phyloP scores from a whole-genome alignment of 2,888 invertebrate species.

The Leptopilina myrica region DNA sequence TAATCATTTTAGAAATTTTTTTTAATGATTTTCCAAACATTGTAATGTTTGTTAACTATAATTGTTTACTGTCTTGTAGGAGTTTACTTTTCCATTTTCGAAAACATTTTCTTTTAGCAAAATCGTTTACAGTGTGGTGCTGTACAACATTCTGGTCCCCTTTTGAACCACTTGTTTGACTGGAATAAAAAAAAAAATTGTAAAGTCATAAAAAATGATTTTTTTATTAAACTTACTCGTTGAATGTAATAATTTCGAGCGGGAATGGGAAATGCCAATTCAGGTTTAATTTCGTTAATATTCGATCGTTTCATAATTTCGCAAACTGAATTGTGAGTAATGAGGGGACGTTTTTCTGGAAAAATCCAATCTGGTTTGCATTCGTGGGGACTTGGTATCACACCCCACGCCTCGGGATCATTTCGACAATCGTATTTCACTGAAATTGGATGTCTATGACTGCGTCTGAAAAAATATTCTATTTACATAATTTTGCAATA shows the following conservation, averaged over 20 bases:
- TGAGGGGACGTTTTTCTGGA: conserved; percentile 66
- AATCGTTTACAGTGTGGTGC: conserved; percentile 59
- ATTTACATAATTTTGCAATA: background rate
- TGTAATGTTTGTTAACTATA: background rate
- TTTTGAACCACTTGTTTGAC: conserved; percentile 66
- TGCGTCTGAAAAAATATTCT: conserved; percentile 49
- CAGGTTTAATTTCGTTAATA: conserved; percentile 56
- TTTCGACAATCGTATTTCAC: conserved; percentile 65
- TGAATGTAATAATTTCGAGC: conserved; percentile 64
- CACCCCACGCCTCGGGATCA: conserved; percentile 66
- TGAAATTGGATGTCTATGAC: conserved; percentile 54
- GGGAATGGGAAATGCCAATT: conserved; percentile 62
- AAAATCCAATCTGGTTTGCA: conserved; percentile 68
- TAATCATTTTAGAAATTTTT: background rate
- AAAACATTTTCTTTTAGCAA: conserved; percentile 33
- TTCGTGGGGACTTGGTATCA: conserved; percentile 66
- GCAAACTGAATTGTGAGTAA: conserved; percentile 64
- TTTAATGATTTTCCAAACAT: background rate
- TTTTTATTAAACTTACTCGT: conserved; percentile 56
- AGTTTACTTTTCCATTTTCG: background rate
- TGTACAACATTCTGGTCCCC: conserved; percentile 60
- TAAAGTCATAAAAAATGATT: background rate
- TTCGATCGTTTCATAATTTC: conserved; percentile 60
- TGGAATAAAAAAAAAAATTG: conserved; percentile 44
- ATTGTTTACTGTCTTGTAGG: too few species aligned